Percentiles rank a stretch among this genome's conserved stretches.
Conservation (phyloP, 2,113 vertebrate genomes). For the Conger conger region DNA sequence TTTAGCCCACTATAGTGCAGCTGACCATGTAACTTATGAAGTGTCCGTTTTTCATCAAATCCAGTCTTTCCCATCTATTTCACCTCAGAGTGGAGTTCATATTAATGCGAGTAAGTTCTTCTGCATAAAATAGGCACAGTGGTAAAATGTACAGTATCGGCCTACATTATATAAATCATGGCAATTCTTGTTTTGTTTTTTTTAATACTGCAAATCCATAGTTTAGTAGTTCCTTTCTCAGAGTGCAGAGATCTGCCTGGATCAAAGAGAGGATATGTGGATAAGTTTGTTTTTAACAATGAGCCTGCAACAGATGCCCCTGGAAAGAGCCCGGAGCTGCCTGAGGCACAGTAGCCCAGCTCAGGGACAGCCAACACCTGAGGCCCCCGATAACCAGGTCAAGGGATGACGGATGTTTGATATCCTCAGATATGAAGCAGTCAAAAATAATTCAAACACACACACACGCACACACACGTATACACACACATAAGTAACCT, state of each 20-base stretch:
- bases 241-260: neutral
- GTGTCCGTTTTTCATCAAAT: neutral
- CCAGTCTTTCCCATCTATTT: neutral
- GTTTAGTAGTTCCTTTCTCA: neutral
- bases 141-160: neutral
- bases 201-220: too few species aligned
- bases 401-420: neutral
- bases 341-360: neutral
- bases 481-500: neutral
- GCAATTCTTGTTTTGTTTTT: too few species aligned
- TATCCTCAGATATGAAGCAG: neutral
- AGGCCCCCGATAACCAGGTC: neutral
- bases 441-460: neutral
- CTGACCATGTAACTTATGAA: neutral
- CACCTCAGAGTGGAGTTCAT: too few species aligned
- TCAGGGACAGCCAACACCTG: neutral
- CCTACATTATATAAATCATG: too few species aligned
- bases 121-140: neutral
- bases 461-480: slow-evolving; percentile 8
- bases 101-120: too few species aligned
- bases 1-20: neutral
- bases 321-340: neutral
- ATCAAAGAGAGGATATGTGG: neutral
- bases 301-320: neutral
- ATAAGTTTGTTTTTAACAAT: neutral